Evolutionary conservation across 2,888 invertebrate genomes (phyloP), one percentile per base, ranked within the genome.

Genomic region (Hirtodrosophila alboralis): DNA sequence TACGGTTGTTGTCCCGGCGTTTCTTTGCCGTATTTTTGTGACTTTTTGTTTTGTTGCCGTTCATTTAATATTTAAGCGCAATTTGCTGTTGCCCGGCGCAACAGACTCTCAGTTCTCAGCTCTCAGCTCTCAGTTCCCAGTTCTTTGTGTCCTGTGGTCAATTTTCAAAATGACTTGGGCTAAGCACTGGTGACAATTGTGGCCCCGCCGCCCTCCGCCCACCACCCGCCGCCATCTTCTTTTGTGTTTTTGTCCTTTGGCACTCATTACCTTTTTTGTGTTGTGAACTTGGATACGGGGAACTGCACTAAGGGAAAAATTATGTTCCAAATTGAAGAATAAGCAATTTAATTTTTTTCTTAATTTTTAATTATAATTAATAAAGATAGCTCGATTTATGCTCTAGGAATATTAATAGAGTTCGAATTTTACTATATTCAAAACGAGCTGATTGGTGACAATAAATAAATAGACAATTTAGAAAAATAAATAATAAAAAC

Each of bases 11-110:
- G 86, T 75, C 79, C 84, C 85, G 64, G 54, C 57, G 41, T 59
- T 77, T 61, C 68, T 63, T 67, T 67, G 44, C 59, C 49, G 54
- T 59, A 37, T 51, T 40, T 62, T 58, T 44, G 49, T 40, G 10
- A 34, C 53, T 53, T 43, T 44, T 61, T 53, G 27, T 26, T 53
- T 21, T 53, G 54, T 23, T 59, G 78, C 51, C 80, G 73, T 79
- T 87, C 87, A 87, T 86, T 87, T 87, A 87, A 87, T 85, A 86
- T 87, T 86, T 86, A 87, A 86, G 80, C 77, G 75, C 88, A 83
- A 85, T 86, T 86, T 83, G 84, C 71, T 69, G 69, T 69, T 53
- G 62, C 69, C 66, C 59, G 40, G 47, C 65, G 73, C 53, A 68
- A 65, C 67, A 52, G 59, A 49, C 59, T 56, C 51, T 23, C 16